Evolutionary conservation across 2,888 invertebrate genomes (phyloP), one percentile per base, ranked within the genome.

Genomic region (Cataglyphis albicans): DNA sequence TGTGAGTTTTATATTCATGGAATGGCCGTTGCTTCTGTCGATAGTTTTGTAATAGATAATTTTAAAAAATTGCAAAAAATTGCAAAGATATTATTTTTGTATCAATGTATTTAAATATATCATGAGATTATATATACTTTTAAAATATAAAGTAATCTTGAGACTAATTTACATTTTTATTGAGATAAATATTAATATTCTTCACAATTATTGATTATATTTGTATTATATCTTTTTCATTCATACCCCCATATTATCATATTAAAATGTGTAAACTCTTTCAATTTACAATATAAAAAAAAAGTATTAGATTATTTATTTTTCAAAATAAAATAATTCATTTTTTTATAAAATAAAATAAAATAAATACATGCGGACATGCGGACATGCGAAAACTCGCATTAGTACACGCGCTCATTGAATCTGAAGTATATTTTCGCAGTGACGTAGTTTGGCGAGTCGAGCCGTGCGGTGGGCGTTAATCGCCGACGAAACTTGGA

Each of bases 401-500:
- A 67, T 75, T 65, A 75, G n/a, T 52, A 64, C 35, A 35, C 12
- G n/a, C 61, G 41, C 32, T 12, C 61, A 32, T 48, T 21, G 63
- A 21, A 48, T 75, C 18, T 35, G 21, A 75, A 64, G 52, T 68
- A 52, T 52, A 78, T 78, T 78, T 57, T 78, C 76, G 41, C 55
- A 21, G 29, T 57, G 32, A 41, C 55, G 48, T 32, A 81, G 81
- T 85, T 86, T 61, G 65, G 70, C 82, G 81, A 83, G 83, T 74
- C 61, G 29, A 10, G 29, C 32, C 57, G 52, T 55, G n/a, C 68
- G 82, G 65, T 38, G 41, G 67, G 38, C 63, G 81, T 72, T 82
- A 84, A 85, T 82, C 72, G 85, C 52, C 57, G 72, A 65, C 74
- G 74, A 82, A 84, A 87, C 82, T 84, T 84, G 57, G 75, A 57